These are phyloP conservation scores for Blastobasis lacticolella DNA, from an alignment of 2,888 invertebrate species.

Conservation along the genomic window DNA sequence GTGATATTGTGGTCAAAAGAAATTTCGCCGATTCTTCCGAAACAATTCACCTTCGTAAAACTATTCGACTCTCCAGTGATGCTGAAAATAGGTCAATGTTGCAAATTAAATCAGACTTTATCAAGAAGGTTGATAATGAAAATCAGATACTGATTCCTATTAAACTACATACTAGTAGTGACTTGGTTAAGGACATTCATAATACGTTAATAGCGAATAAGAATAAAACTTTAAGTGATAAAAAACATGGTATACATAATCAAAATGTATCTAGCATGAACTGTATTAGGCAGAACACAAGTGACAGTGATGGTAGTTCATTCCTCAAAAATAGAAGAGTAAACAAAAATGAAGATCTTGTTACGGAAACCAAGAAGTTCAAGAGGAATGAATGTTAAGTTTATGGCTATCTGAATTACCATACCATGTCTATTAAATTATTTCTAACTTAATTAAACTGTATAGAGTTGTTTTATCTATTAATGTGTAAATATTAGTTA, in stretches of 20 bases:
- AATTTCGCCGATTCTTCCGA: conserved; percentile 54
- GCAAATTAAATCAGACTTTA: conserved; percentile 57
- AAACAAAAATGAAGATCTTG: conserved; percentile 58
- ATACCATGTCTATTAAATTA: conserved; percentile 63
- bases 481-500: conserved; percentile 67
- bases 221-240: conserved; percentile 64
- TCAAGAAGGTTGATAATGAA: conserved; percentile 63
- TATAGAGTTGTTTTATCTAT: conserved; percentile 48
- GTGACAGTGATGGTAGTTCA: conserved; percentile 60
- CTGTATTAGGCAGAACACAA: conserved; percentile 57
- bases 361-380: conserved; percentile 63
- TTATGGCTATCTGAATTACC: conserved; percentile 31
- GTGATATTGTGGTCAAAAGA: conserved; percentile 60
- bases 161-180: conserved; percentile 53
- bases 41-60: conserved; percentile 56
- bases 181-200: conserved; percentile 69
- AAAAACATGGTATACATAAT: conserved; percentile 68
- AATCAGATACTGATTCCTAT: conserved; percentile 63
- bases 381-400: conserved; percentile 66
- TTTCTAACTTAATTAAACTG: conserved; percentile 57
- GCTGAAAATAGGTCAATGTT: conserved; percentile 60
- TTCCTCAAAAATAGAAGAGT: conserved; percentile 59
- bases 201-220: conserved; percentile 67
- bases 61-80: conserved; percentile 62
- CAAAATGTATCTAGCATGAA: conserved; percentile 63